Base-by-base conservation (phyloP, 2,888 invertebrate species). In the Pardosa pseudoannulata region DNA sequence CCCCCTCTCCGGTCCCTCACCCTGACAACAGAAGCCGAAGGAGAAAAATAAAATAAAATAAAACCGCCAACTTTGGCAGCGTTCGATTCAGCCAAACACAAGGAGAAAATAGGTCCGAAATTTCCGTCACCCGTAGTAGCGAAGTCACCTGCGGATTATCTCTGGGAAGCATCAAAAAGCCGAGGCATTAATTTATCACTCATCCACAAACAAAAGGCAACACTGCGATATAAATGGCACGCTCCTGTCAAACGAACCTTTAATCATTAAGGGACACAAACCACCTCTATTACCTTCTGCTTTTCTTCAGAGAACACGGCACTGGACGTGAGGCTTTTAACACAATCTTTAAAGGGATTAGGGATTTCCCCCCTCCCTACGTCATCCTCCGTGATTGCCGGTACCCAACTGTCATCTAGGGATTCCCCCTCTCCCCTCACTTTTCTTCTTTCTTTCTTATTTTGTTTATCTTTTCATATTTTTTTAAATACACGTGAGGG, bases 331-430 rank as follows among this genome's bases (percentile, higher is more conserved):
- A 70, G 72, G 73, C 72, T 80, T 80, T 80, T 81, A 81, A 81
- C 81, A 81, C 81, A 74, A 73, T 81, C 74, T 81, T 81, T 81
- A 74, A 39, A 74, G 81, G 80, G 81, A 81, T 81, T 81, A 81
- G 19, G 46, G 29, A 72, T 67, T 72, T 80, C 56, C 46, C 65
- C 73, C 31, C 67, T 71, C 46, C n/a, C 64, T 16, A 29, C 11
- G 62, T n/a, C 62, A 36, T 62, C 28, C 62, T n/a, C 32, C 72
- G 73, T 80, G 72, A 64, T 50, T 64, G 64, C 79, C 65, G 13
- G 64, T 64, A 27, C 31, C 29, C 28, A 79, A 73, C 79, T 80
- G 79, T 76, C 76, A 76, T 32, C 31, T 31, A 36, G 64, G 74
- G 62, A 74, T 64, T 46, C 31, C 50, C 68, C n/a, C n/a, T n/a